Evolutionary conservation across 2,888 invertebrate species (phyloP).

Genomic region (Pomacea canaliculata): DNA sequence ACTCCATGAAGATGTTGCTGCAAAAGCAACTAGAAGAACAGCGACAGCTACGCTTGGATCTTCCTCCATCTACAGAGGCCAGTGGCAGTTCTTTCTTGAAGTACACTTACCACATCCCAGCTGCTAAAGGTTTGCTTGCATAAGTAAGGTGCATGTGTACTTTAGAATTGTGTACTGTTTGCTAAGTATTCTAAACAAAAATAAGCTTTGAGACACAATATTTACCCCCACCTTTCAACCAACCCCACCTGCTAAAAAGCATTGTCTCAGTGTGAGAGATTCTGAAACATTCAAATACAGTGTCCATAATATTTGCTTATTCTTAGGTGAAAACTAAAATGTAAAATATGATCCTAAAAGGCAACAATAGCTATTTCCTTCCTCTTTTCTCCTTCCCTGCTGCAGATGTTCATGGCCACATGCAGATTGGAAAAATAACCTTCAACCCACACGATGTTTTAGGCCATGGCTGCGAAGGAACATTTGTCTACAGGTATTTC

Average conservation of each 20-base stretch:
- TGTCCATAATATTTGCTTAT: no score
- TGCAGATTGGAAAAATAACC: slow-evolving; percentile 84
- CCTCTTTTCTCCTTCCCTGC: no score
- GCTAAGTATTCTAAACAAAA: no score
- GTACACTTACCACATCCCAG: no score
- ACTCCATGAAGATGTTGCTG: slow-evolving; percentile 63
- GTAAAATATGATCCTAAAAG: no score
- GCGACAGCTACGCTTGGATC: slow-evolving; percentile 44
- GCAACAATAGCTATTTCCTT: no score
- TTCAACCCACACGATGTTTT: slow-evolving; percentile 88
- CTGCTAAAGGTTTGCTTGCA: neutral
- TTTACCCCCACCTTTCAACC: no score
- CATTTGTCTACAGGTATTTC: slow-evolving; percentile 89
- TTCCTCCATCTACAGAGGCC: slow-evolving; percentile 25
- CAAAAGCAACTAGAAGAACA: slow-evolving; percentile 58
- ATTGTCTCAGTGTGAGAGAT: neutral
- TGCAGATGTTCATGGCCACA: slow-evolving; percentile 46
- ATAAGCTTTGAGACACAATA: no score
- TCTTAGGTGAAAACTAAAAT: no score
- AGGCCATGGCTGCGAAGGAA: slow-evolving; percentile 98
- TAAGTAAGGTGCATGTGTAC: neutral
- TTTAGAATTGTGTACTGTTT: neutral
- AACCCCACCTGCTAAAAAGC: no score
- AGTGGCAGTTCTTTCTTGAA: neutral
- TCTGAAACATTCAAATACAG: no score